phyloP scores from a whole-genome alignment of 1,140 invertebrate species.

The Brachionus paranguensis region DNA sequence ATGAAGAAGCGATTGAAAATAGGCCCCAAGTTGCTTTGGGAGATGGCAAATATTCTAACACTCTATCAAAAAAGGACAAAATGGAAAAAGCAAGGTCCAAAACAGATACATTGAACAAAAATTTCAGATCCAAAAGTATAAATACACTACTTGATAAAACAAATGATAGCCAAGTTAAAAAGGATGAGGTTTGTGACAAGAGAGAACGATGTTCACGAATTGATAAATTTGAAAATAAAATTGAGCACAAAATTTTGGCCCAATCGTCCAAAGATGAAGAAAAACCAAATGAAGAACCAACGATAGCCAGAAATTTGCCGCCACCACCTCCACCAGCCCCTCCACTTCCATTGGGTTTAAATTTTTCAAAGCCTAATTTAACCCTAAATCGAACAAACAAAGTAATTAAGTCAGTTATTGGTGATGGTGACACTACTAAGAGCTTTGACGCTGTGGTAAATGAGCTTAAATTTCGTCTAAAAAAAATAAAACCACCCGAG shows the following conservation, averaged over 20 bases:
- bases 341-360: background rate
- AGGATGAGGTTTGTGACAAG: background rate
- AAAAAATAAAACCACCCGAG: background rate
- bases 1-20: background rate
- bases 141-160: background rate
- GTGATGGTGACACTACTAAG: background rate
- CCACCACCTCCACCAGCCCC: slow-evolving; percentile 8
- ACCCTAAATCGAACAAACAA: background rate
- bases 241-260: background rate
- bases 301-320: background rate
- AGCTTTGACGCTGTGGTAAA: slow-evolving; percentile 37
- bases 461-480: slow-evolving; percentile 15
- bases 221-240: slow-evolving; percentile 15
- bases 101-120: background rate
- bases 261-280: background rate
- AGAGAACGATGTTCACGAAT: background rate
- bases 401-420: background rate
- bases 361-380: background rate
- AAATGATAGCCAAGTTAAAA: background rate
- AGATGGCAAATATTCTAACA: background rate
- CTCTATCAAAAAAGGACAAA: background rate
- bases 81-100: background rate
- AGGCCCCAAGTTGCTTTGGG: too few species aligned
- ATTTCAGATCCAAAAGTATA: background rate
- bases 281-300: background rate